Evolutionary conservation across 2,113 vertebrate genomes (phyloP).

Genomic region (Sorex fumeus): DNA sequence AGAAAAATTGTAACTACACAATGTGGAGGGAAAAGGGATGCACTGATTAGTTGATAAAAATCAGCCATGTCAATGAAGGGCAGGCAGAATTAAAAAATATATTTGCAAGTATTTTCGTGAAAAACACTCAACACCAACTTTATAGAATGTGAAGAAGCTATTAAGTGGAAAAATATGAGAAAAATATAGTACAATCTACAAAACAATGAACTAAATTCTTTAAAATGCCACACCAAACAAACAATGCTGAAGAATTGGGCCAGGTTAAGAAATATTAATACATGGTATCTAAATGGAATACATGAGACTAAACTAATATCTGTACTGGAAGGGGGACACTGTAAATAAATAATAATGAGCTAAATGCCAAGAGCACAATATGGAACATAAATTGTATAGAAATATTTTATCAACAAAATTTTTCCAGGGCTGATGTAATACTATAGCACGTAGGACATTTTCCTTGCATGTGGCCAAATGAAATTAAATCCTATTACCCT

Average conservation of each 20-base stretch:
- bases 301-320: background rate
- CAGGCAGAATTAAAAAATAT: background rate
- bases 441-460: too few relatives aligned
- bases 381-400: slow-evolving; percentile 24
- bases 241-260: background rate
- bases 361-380: slow-evolving; percentile 34
- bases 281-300: background rate
- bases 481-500: too few relatives aligned
- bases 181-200: slow-evolving; percentile 1
- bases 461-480: too few relatives aligned
- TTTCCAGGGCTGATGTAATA: background rate
- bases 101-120: background rate
- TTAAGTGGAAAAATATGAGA: slow-evolving; percentile 18
- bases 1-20: background rate
- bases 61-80: slow-evolving; percentile 5
- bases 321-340: slow-evolving; percentile 1
- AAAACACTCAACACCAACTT: background rate
- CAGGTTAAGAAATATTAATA: background rate
- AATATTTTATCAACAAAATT: slow-evolving; percentile 43
- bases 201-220: slow-evolving; percentile 11
- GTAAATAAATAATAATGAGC: slow-evolving; percentile 14
- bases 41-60: slow-evolving; percentile 34
- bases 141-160: background rate
- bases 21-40: background rate
- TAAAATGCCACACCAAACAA: slow-evolving; percentile 38